phyloP scores from a whole-genome alignment of 2,797 vertebrate genomes.

The Anguilla pacifica region DNA sequence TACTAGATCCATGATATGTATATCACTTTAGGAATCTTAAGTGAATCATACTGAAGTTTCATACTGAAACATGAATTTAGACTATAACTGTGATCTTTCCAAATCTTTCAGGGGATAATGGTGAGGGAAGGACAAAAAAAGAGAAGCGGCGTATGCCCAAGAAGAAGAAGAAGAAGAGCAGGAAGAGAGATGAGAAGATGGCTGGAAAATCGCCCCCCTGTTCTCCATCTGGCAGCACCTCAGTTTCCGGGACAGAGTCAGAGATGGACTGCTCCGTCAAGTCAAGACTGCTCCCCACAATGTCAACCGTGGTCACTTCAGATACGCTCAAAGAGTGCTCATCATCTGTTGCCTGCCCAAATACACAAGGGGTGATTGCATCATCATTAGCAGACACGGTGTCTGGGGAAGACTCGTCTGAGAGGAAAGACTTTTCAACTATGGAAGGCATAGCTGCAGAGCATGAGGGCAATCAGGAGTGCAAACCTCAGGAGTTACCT shows the following conservation, averaged over 20 bases:
- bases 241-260: slow-evolving; percentile 72
- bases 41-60: not conserved
- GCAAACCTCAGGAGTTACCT: slow-evolving; percentile 70
- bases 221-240: slow-evolving; percentile 74
- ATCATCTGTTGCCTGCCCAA: slow-evolving; percentile 8
- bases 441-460: slow-evolving; percentile 52
- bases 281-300: slow-evolving; percentile 49
- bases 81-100: slow-evolving; percentile 37
- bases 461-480: slow-evolving; percentile 55
- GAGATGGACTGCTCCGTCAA: slow-evolving; percentile 67
- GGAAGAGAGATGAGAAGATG: slow-evolving; percentile 86
- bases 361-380: not conserved
- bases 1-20: not conserved
- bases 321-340: slow-evolving; percentile 5
- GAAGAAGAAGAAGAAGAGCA: slow-evolving; percentile 94
- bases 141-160: slow-evolving; percentile 89
- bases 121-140: slow-evolving; percentile 87
- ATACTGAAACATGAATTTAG: not conserved
- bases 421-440: not conserved
- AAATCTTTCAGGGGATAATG: slow-evolving; percentile 72
- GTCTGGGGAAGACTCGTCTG: slow-evolving; percentile 14
- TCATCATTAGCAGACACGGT: not conserved
- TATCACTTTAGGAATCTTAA: not conserved
- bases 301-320: slow-evolving; percentile 9
- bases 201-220: slow-evolving; percentile 79